Base-by-base conservation (phyloP, 2,113 vertebrate species). In the Vulpes ferrilata region DNA sequence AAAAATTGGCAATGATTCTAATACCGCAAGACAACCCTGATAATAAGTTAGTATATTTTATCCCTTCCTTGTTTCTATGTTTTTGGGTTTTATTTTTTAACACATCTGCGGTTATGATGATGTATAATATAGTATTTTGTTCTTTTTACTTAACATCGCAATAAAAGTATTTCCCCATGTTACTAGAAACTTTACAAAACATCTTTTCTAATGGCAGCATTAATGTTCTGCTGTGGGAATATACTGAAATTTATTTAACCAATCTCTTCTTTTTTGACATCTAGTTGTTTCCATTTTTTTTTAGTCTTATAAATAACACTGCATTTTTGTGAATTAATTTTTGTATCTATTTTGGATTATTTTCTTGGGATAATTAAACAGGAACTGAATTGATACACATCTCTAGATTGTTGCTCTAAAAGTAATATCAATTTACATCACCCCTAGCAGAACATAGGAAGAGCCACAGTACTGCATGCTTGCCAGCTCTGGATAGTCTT, bases 231-330 rank as follows among this genome's bases (percentile, higher is more conserved):
- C 65, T 38, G 48, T 62, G 55, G 55, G 16, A 97, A 53, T 73
- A 88, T 32, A 43, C 57, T 69, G 5, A 78, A 64, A 51, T 48
- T 79, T 82, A 85, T 88, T 86, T 94, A 86, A 67, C 11, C 76
- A 93, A 23, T 78, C 38, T 86, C 55, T 87, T 86, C 76, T 76
- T 69, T 96, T 95, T 94, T 84, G 17, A 90, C 38, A 73, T 7
- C 5, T 16, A 95, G 16, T 90, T 80, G 57, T 80, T 94, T 60
- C 51, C 67, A 43, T 38, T 79, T 92, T 71, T 57, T 51, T 25
- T 76, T 15, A 57, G 27, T 59, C 35, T 93, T 51, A 23, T 71
- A 88, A 96, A 71, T n/a, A 78, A 60, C 27, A 48, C 51, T 60
- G 7, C 5, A 67, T 92, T 48, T 71, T 94, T 93, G 67, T 87